Conservation (phyloP, 1,140 invertebrate species). For the Phocides pigmalion region DNA sequence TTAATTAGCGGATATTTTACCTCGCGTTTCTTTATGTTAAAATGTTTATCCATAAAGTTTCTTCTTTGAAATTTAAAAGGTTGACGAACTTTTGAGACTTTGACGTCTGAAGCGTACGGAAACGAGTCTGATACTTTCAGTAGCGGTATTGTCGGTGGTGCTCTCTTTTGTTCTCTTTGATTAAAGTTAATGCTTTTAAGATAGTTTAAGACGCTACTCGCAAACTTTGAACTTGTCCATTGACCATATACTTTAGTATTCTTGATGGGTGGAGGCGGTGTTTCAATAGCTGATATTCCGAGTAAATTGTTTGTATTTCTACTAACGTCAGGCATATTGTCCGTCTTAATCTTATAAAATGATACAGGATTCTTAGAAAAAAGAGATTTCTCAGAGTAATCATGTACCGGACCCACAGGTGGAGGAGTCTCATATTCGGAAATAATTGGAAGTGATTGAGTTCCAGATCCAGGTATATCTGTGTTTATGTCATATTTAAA, state of each 20-base stretch:
- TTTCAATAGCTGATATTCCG: conserved; percentile 49
- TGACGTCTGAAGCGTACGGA: conserved; percentile 68
- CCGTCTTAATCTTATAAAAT: conserved; percentile 26
- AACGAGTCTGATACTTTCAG: conserved; percentile 63
- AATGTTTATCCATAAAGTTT: conserved; percentile 48
- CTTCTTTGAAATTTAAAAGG: conserved; percentile 54
- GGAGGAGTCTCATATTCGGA: conserved; percentile 66
- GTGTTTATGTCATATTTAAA: conserved; percentile 40
- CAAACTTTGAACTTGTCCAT: conserved; percentile 69
- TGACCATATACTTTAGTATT: conserved; percentile 63
- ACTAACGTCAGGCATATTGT: conserved; percentile 36
- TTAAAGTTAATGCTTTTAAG: conserved; percentile 64
- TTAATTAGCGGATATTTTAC: conserved; percentile 57
- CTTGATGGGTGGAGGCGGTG: conserved; percentile 48
- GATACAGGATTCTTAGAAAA: conserved; percentile 19
- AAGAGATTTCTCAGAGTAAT: conserved; percentile 18
- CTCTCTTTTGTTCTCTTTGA: conserved; percentile 51
- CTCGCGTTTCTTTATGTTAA: conserved; percentile 51
- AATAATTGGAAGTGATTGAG: conserved; percentile 40
- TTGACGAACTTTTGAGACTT: conserved; percentile 52
- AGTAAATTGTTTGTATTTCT: conserved; percentile 23
- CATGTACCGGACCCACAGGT: conserved; percentile 33
- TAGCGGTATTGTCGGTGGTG: conserved; percentile 59
- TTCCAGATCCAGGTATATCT: conserved; percentile 33
- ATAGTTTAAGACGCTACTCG: conserved; percentile 67